These are phyloP conservation scores for Mesoclemmys tuberculata DNA, from an alignment of 2,113 vertebrate genomes.

Conservation along the genomic window DNA sequence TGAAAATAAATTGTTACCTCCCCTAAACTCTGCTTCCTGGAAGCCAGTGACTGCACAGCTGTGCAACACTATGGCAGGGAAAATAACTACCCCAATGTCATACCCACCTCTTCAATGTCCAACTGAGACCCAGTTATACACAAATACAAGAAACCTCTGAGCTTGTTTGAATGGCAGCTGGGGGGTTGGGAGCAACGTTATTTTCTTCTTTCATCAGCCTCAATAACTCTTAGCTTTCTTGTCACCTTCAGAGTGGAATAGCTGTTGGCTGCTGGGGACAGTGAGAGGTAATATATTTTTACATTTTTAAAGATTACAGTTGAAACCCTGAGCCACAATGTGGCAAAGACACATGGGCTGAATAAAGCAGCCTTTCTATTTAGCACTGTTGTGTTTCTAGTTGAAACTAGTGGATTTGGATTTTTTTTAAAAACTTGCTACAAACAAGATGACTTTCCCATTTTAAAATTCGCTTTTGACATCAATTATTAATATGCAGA, in stretches of 20 bases:
- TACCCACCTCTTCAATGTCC: neutral
- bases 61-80: neutral
- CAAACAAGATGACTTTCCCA: conserved; percentile 61
- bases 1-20: neutral
- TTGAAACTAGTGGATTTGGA: neutral
- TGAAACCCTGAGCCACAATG: neutral
- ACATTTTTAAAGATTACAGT: accelerated
- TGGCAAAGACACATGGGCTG: neutral
- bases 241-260: neutral
- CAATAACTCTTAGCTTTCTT: neutral
- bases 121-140: accelerated
- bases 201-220: neutral
- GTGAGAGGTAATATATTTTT: accelerated
- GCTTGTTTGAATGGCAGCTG: neutral
- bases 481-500: conserved; percentile 41
- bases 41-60: neutral
- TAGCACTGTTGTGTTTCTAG: neutral
- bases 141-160: neutral
- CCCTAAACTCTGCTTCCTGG: neutral
- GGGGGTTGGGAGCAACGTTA: accelerated
- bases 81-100: neutral
- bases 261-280: neutral
- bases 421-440: neutral
- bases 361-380: accelerated
- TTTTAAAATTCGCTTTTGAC: neutral